Percentiles rank a stretch among this genome's conserved stretches.
Evolutionary conservation across 2,888 invertebrate genomes (phyloP).

Genomic region (Prostheceraeus crozeri): DNA sequence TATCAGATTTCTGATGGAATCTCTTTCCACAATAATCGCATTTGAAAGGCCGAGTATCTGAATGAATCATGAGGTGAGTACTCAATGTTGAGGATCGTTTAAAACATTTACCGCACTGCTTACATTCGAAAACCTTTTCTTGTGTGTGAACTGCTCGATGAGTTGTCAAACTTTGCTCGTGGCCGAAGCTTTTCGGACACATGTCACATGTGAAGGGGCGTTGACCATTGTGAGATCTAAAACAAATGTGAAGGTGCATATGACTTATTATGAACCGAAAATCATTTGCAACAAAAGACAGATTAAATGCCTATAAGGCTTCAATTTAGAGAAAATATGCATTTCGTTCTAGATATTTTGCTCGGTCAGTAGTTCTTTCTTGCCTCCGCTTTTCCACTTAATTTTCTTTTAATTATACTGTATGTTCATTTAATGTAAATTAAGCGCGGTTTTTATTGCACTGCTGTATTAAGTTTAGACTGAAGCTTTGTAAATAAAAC

Average conservation of each 20-base stretch:
- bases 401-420: too few species aligned
- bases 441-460: too few species aligned
- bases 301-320: background rate
- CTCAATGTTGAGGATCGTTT: slow-evolving; percentile 90
- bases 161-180: slow-evolving; percentile 89
- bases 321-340: background rate
- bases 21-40: slow-evolving; percentile 96
- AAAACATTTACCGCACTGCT: slow-evolving; percentile 92
- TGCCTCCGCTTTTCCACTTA: too few species aligned
- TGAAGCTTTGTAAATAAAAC: too few species aligned
- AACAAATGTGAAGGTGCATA: too few species aligned
- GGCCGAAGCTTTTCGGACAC: slow-evolving; percentile 95
- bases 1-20: slow-evolving; percentile 97
- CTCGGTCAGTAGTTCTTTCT: too few species aligned
- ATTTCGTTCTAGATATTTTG: too few species aligned
- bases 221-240: slow-evolving; percentile 71
- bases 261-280: too few species aligned
- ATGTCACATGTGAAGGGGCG: slow-evolving; percentile 90
- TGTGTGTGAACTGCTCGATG: slow-evolving; percentile 67
- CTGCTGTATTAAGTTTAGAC: too few species aligned
- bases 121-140: slow-evolving; percentile 65
- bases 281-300: too few species aligned
- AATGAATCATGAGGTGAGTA: slow-evolving; percentile 92
- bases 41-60: slow-evolving; percentile 89
- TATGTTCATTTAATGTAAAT: too few species aligned